Conservation (phyloP, 1,140 invertebrate species). For the Nymphalis io region DNA sequence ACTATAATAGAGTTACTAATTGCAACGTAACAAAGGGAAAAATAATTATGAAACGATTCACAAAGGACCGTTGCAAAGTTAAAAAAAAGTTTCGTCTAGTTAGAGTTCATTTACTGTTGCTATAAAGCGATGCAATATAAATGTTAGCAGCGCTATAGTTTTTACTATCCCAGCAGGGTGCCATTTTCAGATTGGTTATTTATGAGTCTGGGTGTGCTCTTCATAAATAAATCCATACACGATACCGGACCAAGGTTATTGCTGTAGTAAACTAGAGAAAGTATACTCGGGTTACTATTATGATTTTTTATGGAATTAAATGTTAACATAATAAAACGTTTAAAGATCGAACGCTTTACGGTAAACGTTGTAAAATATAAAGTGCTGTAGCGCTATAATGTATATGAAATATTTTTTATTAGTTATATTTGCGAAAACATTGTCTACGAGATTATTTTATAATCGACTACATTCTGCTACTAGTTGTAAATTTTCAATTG, state of each 20-base stretch:
- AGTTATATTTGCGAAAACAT: no score
- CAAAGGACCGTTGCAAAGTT: no score
- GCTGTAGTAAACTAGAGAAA: slow-evolving; percentile 17
- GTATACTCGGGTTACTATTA: neutral
- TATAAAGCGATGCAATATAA: slow-evolving; percentile 20
- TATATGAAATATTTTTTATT: no score
- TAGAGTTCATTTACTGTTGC: neutral
- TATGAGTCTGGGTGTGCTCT: slow-evolving; percentile 55
- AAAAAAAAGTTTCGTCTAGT: neutral
- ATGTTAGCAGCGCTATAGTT: slow-evolving; percentile 29
- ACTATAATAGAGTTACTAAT: no score
- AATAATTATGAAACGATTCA: no score
- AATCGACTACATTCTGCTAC: no score
- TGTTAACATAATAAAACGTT: neutral
- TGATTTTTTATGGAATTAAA: neutral
- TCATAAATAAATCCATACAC: slow-evolving; percentile 68
- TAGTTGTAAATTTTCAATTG: no score
- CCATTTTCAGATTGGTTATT: slow-evolving; percentile 65
- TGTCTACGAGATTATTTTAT: no score
- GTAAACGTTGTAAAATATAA: no score
- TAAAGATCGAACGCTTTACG: no score
- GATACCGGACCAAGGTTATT: slow-evolving; percentile 36
- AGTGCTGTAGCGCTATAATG: no score
- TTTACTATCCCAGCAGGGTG: slow-evolving; percentile 42
- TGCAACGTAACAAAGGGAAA: no score